These are phyloP conservation scores for Ciconia maguari DNA, from an alignment of 2,113 vertebrate genomes.

Conservation along the genomic window DNA sequence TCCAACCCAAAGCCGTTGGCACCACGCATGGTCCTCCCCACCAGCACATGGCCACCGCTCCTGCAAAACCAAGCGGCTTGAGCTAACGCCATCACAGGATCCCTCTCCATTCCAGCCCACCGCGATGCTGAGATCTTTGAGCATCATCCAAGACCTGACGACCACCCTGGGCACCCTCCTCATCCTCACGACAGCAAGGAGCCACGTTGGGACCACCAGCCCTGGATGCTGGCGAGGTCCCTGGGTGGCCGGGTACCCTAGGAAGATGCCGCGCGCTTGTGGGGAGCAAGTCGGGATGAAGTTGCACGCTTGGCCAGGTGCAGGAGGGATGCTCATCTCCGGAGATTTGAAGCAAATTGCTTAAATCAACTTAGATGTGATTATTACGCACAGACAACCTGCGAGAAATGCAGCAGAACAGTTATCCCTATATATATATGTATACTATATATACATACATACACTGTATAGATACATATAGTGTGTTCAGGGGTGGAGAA, in stretches of 20 bases:
- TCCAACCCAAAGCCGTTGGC: neutral
- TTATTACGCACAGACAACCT: neutral
- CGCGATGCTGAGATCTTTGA: neutral
- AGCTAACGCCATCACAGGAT: accelerated
- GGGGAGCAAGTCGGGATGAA: neutral
- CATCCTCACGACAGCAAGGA: neutral
- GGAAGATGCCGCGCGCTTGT: accelerated
- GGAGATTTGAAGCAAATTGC: neutral
- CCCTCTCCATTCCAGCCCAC: neutral
- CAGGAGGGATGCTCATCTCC: neutral
- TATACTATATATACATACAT: neutral
- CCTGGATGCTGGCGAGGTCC: neutral
- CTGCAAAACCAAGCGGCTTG: neutral
- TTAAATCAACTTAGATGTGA: neutral
- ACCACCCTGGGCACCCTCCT: neutral
- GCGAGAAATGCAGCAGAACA: accelerated
- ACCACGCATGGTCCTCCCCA: neutral
- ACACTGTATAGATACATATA: neutral
- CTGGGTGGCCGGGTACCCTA: accelerated
- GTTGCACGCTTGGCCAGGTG: accelerated
- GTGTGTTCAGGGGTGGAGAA: neutral
- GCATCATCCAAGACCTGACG: neutral
- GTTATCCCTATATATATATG: neutral
- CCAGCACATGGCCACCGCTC: neutral
- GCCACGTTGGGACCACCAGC: neutral